A percentile compares a stretch with the other conserved stretches of the same genome.
Conservation (phyloP, 2,797 vertebrate genomes). For the Aselliscus stoliczkanus region DNA sequence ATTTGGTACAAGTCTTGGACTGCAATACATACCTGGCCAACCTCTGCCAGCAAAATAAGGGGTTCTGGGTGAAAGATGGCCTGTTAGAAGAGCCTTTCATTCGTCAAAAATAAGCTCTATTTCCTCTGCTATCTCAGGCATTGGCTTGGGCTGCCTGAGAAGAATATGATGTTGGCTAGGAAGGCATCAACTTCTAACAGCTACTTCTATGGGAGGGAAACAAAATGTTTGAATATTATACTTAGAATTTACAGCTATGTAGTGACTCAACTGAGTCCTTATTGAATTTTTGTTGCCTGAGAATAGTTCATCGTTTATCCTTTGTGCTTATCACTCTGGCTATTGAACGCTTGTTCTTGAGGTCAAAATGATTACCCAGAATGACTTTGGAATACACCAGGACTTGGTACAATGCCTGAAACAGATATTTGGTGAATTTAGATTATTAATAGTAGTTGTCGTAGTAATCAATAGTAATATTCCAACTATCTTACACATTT, state of each 20-base stretch:
- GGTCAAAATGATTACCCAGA: neutral
- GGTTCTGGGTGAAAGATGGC: neutral
- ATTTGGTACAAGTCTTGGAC: neutral
- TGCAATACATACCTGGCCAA: neutral
- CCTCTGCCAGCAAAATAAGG: neutral
- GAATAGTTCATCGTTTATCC: neutral
- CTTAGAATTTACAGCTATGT: neutral
- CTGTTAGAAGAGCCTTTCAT: neutral
- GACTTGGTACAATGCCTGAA: neutral
- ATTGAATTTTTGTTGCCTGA: neutral
- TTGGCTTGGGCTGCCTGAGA: neutral
- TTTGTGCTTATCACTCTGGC: neutral
- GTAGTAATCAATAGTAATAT: neutral
- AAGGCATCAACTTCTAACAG: neutral
- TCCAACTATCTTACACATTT: neutral
- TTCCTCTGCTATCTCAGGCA: neutral
- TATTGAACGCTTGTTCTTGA: neutral
- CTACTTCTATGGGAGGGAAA: neutral
- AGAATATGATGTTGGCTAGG: neutral
- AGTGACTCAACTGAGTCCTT: neutral
- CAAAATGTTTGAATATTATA: neutral
- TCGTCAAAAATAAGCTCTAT: neutral
- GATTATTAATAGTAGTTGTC: neutral
- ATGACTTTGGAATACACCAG: neutral
- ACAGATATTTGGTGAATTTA: neutral